Evolutionary conservation across 2,113 vertebrate genomes (phyloP).

Genomic region (Corapipo altera): DNA sequence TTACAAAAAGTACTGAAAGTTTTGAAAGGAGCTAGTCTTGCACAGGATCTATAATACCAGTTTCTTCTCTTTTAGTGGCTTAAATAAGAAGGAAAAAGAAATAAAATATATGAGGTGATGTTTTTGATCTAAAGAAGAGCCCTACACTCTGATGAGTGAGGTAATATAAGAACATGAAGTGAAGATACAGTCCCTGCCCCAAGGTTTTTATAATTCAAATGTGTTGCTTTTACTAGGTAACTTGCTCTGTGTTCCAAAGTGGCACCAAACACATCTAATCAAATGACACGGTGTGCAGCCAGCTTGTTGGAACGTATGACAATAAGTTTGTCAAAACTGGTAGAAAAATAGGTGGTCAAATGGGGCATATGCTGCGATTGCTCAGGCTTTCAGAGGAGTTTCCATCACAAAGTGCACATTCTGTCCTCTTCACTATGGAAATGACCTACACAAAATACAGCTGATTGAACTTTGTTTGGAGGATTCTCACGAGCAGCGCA

Average conservation of each 20-base stretch:
- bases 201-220: not conserved
- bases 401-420: not conserved
- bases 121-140: not conserved
- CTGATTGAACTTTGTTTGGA: not conserved
- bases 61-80: not conserved
- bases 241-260: not conserved
- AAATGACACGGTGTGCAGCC: not conserved
- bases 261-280: not conserved
- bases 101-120: not conserved
- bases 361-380: not conserved
- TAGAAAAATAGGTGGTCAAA: not conserved
- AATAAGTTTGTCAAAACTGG: not conserved
- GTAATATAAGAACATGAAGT: not conserved
- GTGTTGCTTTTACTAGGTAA: not conserved
- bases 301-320: not conserved
- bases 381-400: not conserved
- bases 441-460: not conserved
- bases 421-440: not conserved
- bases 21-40: not conserved
- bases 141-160: rapidly evolving
- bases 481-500: not conserved
- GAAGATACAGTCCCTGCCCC: not conserved
- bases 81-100: not conserved
- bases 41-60: not conserved
- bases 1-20: not conserved